A percentile compares a stretch with the other conserved stretches of the same genome.
Conservation (phyloP, 2,113 vertebrate species). For the Hemichromis elongatus region DNA sequence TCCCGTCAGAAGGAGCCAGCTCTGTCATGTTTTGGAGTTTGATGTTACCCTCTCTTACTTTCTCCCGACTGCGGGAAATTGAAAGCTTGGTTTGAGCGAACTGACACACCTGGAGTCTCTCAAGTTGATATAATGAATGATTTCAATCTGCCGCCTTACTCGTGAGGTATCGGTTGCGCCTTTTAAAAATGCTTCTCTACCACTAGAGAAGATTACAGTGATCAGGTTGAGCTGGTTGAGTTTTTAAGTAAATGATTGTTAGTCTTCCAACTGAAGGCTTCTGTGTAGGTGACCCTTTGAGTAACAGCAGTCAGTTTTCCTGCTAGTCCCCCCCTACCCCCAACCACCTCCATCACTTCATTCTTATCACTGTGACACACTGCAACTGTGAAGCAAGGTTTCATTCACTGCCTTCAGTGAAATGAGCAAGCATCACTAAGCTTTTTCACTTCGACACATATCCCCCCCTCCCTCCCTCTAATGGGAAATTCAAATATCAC, state of each 20-base stretch:
- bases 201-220: slow-evolving; percentile 18
- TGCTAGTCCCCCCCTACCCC: neutral
- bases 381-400: slow-evolving; percentile 30
- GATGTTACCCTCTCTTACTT: slow-evolving; percentile 59
- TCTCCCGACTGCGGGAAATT: slow-evolving; percentile 35
- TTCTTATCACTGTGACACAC: slow-evolving; percentile 55
- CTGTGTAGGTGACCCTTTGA: slow-evolving; percentile 58
- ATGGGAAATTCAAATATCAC: slow-evolving; percentile 70
- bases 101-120: slow-evolving; percentile 55
- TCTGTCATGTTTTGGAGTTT: slow-evolving; percentile 74
- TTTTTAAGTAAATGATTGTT: slow-evolving; percentile 37
- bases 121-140: slow-evolving; percentile 34
- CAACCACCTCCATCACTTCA: slow-evolving; percentile 41
- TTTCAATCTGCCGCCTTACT: slow-evolving; percentile 38
- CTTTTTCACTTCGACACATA: slow-evolving; percentile 39
- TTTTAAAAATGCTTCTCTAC: slow-evolving; percentile 9
- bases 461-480: slow-evolving; percentile 22
- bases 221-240: slow-evolving; percentile 19
- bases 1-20: slow-evolving; percentile 63
- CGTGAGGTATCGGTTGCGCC: neutral
- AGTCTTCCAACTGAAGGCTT: slow-evolving; percentile 12
- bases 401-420: slow-evolving; percentile 38
- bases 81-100: slow-evolving; percentile 60
- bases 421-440: slow-evolving; percentile 45
- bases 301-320: slow-evolving; percentile 37